These are phyloP conservation scores for Ceyx margarethae DNA, from an alignment of 2,113 vertebrate genomes.

Conservation along the genomic window DNA sequence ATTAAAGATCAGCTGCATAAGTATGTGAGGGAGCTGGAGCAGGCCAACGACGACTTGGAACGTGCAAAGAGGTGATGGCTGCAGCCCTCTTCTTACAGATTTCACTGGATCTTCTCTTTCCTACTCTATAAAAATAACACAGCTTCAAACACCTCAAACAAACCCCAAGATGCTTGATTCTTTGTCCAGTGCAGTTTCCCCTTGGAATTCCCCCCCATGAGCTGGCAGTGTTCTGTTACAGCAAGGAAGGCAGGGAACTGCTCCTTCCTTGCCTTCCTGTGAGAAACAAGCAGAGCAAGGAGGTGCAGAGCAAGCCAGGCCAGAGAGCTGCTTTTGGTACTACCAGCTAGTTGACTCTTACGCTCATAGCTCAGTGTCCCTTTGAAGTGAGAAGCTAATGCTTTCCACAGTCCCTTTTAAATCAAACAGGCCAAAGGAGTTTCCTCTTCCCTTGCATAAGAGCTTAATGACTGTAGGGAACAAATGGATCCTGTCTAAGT, in stretches of 20 bases:
- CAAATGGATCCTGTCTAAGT: neutral
- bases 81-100: neutral
- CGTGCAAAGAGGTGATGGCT: constrained; percentile 89
- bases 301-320: neutral
- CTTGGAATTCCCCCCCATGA: neutral
- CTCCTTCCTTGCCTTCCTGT: neutral
- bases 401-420: neutral
- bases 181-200: neutral
- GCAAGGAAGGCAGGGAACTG: neutral
- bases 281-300: neutral
- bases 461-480: neutral
- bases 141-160: neutral
- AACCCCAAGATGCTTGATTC: neutral
- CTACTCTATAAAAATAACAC: neutral
- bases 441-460: neutral
- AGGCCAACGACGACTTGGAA: constrained; percentile 98
- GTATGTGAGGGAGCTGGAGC: constrained; percentile 95
- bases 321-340: neutral
- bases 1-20: constrained; percentile 98
- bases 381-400: neutral
- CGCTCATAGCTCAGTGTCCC: neutral
- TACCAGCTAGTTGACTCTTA: neutral
- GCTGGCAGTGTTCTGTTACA: rapidly evolving
- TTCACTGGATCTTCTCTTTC: neutral
- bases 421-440: neutral